Evolutionary conservation across 1,140 invertebrate genomes (phyloP).

Genomic region (Laupala kohalensis): DNA sequence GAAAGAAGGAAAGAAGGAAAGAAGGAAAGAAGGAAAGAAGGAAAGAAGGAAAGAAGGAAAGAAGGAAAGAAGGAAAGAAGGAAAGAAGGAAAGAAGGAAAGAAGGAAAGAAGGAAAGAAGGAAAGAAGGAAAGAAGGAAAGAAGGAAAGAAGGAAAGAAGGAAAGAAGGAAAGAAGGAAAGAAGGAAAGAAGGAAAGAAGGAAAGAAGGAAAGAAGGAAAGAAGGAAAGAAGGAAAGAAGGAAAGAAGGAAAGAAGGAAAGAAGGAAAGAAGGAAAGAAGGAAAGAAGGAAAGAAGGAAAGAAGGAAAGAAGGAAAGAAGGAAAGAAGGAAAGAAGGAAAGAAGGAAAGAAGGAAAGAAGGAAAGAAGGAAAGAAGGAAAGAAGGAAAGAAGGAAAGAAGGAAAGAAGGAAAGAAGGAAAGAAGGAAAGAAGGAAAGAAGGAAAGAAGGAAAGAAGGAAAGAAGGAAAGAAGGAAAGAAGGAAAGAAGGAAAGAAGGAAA

Average conservation of each 20-base stretch:
- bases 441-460: slow-evolving; percentile 3
- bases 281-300: slow-evolving; percentile 5
- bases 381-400: slow-evolving; percentile 6
- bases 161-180: slow-evolving; percentile 4
- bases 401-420: slow-evolving; percentile 1
- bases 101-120: slow-evolving; percentile 6
- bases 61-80: slow-evolving; percentile 6
- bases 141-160: slow-evolving; percentile 2
- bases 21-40: background rate
- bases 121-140: slow-evolving; percentile 4
- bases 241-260: slow-evolving; percentile 3
- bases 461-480: slow-evolving; percentile 2
- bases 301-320: slow-evolving; percentile 6
- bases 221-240: slow-evolving; percentile 6
- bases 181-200: slow-evolving; percentile 4
- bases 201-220: slow-evolving; percentile 6
- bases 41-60: slow-evolving; percentile 4
- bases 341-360: slow-evolving; percentile 6
- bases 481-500: slow-evolving; percentile 1
- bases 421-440: slow-evolving; percentile 1
- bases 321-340: slow-evolving; percentile 4
- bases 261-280: slow-evolving; percentile 5
- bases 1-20: slow-evolving; percentile 5
- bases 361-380: slow-evolving; percentile 4
- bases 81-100: slow-evolving; percentile 5